Conservation (phyloP, 1,140 invertebrate species). For the Temnothorax nylanderi region DNA sequence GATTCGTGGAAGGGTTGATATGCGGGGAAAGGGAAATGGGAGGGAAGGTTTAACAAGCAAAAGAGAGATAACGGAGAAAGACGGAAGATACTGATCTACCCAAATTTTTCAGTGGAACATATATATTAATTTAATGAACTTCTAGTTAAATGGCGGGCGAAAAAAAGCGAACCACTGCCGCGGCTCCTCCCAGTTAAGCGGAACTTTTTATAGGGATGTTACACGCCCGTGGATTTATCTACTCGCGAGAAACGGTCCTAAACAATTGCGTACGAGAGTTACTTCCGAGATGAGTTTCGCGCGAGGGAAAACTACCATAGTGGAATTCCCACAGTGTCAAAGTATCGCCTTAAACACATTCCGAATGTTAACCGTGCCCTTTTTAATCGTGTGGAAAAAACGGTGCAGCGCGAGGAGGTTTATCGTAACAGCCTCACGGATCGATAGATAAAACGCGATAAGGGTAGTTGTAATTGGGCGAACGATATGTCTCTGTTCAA, state of each 20-base stretch:
- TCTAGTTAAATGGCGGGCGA: conserved; percentile 25
- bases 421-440: not conserved
- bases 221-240: conserved; percentile 60
- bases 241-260: conserved; percentile 65
- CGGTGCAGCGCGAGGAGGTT: not conserved
- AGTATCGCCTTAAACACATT: conserved; percentile 61
- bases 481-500: not conserved
- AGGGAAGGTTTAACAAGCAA: conserved; percentile 22
- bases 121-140: conserved; percentile 51
- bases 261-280: conserved; percentile 29
- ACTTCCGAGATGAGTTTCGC: conserved; percentile 21
- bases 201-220: conserved; percentile 47
- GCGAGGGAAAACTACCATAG: not conserved
- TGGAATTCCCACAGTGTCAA: conserved; percentile 56
- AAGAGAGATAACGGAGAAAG: not conserved
- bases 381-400: conserved; percentile 40
- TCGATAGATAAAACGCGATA: conserved; percentile 3
- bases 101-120: conserved; percentile 49
- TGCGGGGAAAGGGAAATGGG: conserved; percentile 32
- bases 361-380: conserved; percentile 38
- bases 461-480: not conserved
- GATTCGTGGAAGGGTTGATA: conserved; percentile 58
- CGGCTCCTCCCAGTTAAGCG: conserved; percentile 48
- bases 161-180: conserved; percentile 61
- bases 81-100: not conserved